Evolutionary conservation across 2,797 vertebrate species (phyloP), one percentile per base, ranked within the genome.

Genomic region (Benthosema pterotum): DNA sequence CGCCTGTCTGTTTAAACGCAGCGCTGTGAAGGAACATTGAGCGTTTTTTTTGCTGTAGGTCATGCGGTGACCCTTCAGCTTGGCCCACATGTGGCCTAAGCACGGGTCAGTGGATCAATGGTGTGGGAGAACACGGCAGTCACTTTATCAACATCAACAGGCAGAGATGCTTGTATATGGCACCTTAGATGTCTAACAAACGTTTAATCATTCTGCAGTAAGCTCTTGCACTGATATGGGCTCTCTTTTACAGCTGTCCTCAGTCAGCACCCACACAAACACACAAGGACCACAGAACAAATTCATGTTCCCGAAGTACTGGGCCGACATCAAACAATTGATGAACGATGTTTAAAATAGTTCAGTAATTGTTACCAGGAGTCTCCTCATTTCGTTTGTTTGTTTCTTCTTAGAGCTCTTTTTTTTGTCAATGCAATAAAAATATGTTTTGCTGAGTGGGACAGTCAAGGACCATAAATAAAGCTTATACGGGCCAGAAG

Each of bases 11-110:
- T 72, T 60, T 25, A 3, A 25, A 83, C 28, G 42, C 7, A 50
- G 25, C 11, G 52, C 42, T 16, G 8, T 59, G 60, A 48, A 49
- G 55, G 69, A 83, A 75, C 72, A 75, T 64, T 67, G 78, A 71
- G 76, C 78, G 83, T 77, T 66, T n/a, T n/a, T n/a, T n/a, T n/a
- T n/a, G n/a, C n/a, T 22, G 5, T 11, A 79, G 87, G 84, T 89
- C 80, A 87, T 58, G 68, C 57, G 52, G 66, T 32, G 71, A 83
- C 79, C 79, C 60, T 22, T 17, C 54, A 56, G 47, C 25, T 49
- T 38, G 32, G 19, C 32, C 50, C 56, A 58, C 54, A 58, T 45
- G 67, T 67, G 76, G 68, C 77, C 71, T 62, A 18, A 53, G 64
- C 68, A 60, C 61, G 50, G 74, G 69, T 83, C 61, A 74, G 17